A percentile compares a stretch with the other conserved stretches of the same genome.
Conservation (phyloP, 2,113 vertebrate species). For the Spilogale gracilis region DNA sequence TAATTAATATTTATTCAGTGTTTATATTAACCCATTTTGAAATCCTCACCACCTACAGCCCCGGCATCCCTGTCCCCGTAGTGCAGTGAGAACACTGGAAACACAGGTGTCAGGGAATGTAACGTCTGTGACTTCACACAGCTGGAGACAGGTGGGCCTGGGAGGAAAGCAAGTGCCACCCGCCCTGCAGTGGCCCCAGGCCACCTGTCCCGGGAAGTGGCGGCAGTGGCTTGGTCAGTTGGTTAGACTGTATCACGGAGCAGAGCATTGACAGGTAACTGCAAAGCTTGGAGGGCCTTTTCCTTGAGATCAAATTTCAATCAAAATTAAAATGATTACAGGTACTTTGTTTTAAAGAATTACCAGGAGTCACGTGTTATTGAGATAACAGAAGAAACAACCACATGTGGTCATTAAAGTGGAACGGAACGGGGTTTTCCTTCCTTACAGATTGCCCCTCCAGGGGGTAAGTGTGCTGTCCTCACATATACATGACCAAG, state of each 20-base stretch:
- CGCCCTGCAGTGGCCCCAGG: neutral
- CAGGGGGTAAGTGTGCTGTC: neutral
- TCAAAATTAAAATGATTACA: neutral
- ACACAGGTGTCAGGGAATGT: neutral
- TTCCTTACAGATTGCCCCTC: neutral
- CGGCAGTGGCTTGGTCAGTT: fast-evolving
- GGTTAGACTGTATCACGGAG: neutral
- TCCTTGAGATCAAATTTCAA: neutral
- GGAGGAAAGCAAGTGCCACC: fast-evolving
- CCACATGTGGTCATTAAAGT: neutral
- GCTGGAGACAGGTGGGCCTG: neutral
- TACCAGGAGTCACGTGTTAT: neutral
- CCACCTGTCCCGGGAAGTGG: no score
- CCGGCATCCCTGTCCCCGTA: fast-evolving
- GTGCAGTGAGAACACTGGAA: neutral
- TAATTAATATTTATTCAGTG: neutral
- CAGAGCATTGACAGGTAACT: neutral
- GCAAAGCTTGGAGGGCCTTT: neutral
- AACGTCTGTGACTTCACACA: neutral
- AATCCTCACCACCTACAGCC: neutral
- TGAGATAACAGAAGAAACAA: neutral
- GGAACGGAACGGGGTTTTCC: neutral
- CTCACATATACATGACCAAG: neutral
- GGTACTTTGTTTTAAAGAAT: neutral
- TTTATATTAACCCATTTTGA: neutral